phyloP scores from a whole-genome alignment of 2,113 vertebrate species.

The Muntiacus reevesi region DNA sequence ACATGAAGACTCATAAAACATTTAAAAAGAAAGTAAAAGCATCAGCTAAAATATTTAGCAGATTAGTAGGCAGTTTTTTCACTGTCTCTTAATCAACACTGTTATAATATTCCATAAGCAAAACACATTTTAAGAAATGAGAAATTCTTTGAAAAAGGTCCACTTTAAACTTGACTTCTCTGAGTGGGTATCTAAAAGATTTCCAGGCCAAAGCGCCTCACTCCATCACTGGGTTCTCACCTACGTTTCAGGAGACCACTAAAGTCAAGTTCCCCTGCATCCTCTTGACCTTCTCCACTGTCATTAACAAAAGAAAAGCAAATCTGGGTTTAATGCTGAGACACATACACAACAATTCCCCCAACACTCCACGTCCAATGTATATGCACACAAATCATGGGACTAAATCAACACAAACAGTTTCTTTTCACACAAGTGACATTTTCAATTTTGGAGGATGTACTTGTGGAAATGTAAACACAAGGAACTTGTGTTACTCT shows the following conservation, averaged over 20 bases:
- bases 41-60: not conserved
- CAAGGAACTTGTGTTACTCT: conserved; percentile 76
- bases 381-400: conserved; percentile 72
- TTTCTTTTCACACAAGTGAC: conserved; percentile 83
- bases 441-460: conserved; percentile 66
- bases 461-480: conserved; percentile 83
- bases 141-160: conserved; percentile 66
- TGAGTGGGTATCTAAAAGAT: conserved; percentile 64
- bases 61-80: conserved; percentile 33
- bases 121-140: conserved; percentile 64
- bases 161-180: conserved; percentile 76
- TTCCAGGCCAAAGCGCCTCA: conserved; percentile 79
- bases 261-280: conserved; percentile 99
- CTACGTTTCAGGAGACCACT: conserved; percentile 99
- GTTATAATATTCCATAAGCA: conserved; percentile 33
- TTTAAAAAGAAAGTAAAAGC: conserved; percentile 32
- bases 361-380: conserved; percentile 69
- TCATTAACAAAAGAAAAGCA: conserved; percentile 94
- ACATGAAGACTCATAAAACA: not conserved
- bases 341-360: conserved; percentile 70
- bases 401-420: conserved; percentile 80
- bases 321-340: conserved; percentile 85
- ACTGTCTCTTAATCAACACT: conserved; percentile 40
- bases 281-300: conserved; percentile 99
- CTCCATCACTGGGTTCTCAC: conserved; percentile 89